Base-by-base conservation (phyloP, 2,888 invertebrate genomes). In the Pardosa pseudoannulata region DNA sequence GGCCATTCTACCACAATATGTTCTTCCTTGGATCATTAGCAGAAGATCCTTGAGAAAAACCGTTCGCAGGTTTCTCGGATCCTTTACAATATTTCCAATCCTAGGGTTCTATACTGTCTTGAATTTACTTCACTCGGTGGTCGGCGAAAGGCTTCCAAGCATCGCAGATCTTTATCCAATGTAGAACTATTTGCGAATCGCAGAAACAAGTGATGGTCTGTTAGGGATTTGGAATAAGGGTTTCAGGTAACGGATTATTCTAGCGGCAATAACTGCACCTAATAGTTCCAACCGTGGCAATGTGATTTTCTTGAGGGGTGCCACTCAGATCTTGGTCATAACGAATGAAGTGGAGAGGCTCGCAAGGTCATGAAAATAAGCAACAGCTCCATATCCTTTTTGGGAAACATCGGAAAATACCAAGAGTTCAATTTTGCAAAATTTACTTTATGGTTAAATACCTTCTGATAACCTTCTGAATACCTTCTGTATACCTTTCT, bases 71-170 rank as follows among this genome's bases (percentile, higher is more conserved):
- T 16, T 73, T 73, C 31, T 23, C 9, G 23, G 32, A 1, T 32
- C 32, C 1, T 46, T 32, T 23, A 13, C n/a, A n/a, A n/a, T n/a
- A n/a, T n/a, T n/a, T n/a, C n/a, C n/a, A n/a, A n/a, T n/a, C n/a
- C n/a, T n/a, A 11, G 7, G 39, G 36, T 9, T 70, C 7, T 1
- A 39, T 36, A 6, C n/a, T 9, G 13, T n/a, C 11, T 9, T 71
- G 41, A 27, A 71, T 41, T 71, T 71, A 41, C 9, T 5, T 6
- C 0, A 71, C 28, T 46, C 41, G 7, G 28, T 46, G 41, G 5
- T 6, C 0, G 3, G 11, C 71, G 46, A 46, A 71, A 23, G 27
- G 46, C n/a, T 71, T 71, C 71, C 71, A 71, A 23, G 11, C 31
- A 0, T 28, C 0, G 27, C 6, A 28, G 19, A 6, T 7, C 16